phyloP scores from a whole-genome alignment of 2,113 vertebrate species.

The Silurus meridionalis region DNA sequence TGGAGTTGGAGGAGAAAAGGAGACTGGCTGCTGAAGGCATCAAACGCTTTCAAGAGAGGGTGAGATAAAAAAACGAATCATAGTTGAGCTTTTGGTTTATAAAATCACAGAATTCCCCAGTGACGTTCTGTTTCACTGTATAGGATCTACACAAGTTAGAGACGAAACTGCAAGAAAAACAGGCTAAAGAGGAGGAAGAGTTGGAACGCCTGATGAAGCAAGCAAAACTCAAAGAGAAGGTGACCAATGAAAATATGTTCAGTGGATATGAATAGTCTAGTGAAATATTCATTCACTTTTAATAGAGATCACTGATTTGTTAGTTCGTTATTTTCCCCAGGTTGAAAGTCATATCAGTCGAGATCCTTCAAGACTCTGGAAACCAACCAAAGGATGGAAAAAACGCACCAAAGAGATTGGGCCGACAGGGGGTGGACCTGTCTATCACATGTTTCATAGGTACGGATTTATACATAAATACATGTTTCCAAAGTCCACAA shows the following conservation, averaged over 20 bases:
- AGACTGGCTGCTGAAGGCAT: constrained; percentile 71
- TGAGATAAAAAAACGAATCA: constrained; percentile 57
- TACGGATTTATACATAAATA: constrained; percentile 48
- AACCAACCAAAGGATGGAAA: constrained; percentile 77
- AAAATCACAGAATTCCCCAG: no score
- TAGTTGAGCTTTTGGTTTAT: not conserved
- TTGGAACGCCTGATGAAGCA: constrained; percentile 75
- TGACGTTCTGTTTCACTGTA: constrained; percentile 25
- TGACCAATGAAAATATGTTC: constrained; percentile 48
- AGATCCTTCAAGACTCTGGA: constrained; percentile 72
- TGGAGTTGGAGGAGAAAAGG: constrained; percentile 74
- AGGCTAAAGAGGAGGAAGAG: constrained; percentile 73
- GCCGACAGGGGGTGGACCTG: constrained; percentile 61
- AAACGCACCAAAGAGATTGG: constrained; percentile 66
- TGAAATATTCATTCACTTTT: not conserved
- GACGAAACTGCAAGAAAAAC: constrained; percentile 74
- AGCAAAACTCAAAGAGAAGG: constrained; percentile 83
- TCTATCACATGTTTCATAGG: constrained; percentile 73
- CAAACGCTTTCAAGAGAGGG: constrained; percentile 78
- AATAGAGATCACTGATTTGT: not conserved
- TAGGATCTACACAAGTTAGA: constrained; percentile 84
- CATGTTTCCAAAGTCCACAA: not conserved
- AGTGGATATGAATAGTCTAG: not conserved
- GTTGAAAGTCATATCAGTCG: constrained; percentile 71
- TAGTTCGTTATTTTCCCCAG: constrained; percentile 59